Evolutionary conservation across 2,113 vertebrate genomes (phyloP).

Genomic region (Neodon shergylaensis): DNA sequence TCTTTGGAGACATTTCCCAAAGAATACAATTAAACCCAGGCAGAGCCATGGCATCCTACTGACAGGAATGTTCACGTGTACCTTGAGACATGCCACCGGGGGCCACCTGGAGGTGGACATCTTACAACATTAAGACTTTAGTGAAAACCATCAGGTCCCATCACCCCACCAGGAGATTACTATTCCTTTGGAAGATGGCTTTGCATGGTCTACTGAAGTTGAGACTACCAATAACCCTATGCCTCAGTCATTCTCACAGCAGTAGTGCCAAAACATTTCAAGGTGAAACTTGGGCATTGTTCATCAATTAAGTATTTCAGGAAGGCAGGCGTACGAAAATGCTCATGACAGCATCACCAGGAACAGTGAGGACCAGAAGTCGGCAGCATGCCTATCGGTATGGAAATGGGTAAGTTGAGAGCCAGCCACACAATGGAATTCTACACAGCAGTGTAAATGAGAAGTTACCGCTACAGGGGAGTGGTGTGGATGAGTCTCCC

Average conservation of each 20-base stretch:
- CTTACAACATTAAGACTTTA: neutral
- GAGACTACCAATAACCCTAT: neutral
- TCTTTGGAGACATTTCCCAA: conserved; percentile 18
- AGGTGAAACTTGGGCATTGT: neutral
- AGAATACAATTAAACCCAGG: neutral
- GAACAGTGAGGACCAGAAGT: neutral
- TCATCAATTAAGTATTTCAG: neutral
- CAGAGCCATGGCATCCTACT: neutral
- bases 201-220: neutral
- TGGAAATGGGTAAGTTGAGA: neutral
- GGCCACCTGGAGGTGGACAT: neutral
- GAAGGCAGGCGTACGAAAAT: neutral
- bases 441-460: neutral
- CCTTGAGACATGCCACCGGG: neutral
- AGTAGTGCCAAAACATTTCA: neutral
- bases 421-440: neutral
- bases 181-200: neutral
- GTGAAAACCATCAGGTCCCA: neutral
- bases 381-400: neutral
- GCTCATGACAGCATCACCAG: neutral
- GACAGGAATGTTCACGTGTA: neutral
- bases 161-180: neutral
- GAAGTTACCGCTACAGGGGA: neutral
- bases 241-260: neutral
- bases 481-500: neutral